Evolutionary conservation across 2,888 invertebrate genomes (phyloP).

Genomic region (Nephrocerus scutellatus): DNA sequence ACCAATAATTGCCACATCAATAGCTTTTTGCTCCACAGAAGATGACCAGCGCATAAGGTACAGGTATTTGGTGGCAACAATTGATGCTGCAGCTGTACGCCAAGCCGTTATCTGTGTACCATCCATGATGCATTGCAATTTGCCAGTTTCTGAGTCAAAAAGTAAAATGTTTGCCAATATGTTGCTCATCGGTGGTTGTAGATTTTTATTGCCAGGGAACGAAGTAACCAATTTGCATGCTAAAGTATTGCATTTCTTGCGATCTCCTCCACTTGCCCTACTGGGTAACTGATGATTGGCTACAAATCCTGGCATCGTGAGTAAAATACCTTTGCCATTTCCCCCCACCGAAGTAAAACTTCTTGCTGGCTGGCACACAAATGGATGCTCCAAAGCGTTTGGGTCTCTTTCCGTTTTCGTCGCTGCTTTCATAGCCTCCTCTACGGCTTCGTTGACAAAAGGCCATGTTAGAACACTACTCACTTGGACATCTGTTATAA

Average conservation of each 20-base stretch:
- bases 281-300: conserved; percentile 35
- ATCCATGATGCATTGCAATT: conserved; percentile 48
- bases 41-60: conserved; percentile 32
- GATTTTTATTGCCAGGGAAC: conserved; percentile 41
- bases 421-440: conserved; percentile 43
- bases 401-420: conserved; percentile 18
- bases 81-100: conserved; percentile 55
- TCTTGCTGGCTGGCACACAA: conserved; percentile 38
- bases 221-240: conserved; percentile 51
- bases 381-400: background rate
- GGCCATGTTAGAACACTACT: conserved; percentile 44
- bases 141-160: conserved; percentile 46
- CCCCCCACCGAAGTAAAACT: conserved; percentile 31
- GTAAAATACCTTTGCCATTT: conserved; percentile 33
- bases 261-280: conserved; percentile 1
- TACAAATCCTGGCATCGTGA: conserved; percentile 50
- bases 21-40: conserved; percentile 24
- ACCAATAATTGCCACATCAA: conserved; percentile 48
- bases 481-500: conserved; percentile 41
- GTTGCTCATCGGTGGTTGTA: conserved; percentile 40
- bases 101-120: conserved; percentile 53
- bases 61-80: conserved; percentile 52
- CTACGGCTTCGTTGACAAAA: conserved; percentile 41
- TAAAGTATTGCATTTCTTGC: conserved; percentile 31
- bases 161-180: conserved; percentile 49